A percentile compares a stretch with the other conserved stretches of the same genome.
phyloP scores from a whole-genome alignment of 1,140 invertebrate genomes.

The Papilio polytes region DNA sequence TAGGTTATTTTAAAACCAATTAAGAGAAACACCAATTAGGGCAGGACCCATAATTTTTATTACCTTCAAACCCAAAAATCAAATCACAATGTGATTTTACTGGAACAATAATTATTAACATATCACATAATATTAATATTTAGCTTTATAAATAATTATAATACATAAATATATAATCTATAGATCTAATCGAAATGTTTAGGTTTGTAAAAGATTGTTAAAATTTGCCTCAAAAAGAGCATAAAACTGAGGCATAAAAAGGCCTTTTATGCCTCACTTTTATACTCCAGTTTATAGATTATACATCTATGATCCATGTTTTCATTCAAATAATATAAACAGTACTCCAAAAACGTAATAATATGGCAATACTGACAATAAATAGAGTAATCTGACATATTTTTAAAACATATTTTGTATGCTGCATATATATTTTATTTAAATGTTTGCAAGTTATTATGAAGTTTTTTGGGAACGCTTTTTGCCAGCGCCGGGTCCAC shows the following conservation, averaged over 20 bases:
- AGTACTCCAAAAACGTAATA: background rate
- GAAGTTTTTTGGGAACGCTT: background rate
- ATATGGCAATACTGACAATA: conserved; percentile 9
- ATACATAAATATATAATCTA: too few relatives aligned
- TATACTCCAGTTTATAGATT: too few relatives aligned
- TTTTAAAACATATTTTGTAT: background rate
- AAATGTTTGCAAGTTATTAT: background rate
- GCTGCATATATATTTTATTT: background rate
- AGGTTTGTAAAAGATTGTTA: too few relatives aligned
- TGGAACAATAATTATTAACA: conserved; percentile 42
- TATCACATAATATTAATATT: conserved; percentile 35
- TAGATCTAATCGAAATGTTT: too few relatives aligned
- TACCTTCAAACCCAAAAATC: background rate
- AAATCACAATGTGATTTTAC: conserved; percentile 4
- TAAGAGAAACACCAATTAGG: background rate
- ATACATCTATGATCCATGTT: background rate
- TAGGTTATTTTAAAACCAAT: background rate
- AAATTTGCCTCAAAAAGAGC: too few relatives aligned
- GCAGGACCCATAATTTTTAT: background rate
- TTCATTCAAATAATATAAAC: background rate
- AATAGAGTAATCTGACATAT: conserved; percentile 2
- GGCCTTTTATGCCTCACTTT: too few relatives aligned
- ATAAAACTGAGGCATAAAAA: too few relatives aligned
- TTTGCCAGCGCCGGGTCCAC: conserved; percentile 5
- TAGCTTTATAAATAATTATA: conserved; percentile 14